These are phyloP conservation scores for Theocolax elegans DNA, from an alignment of 1,140 invertebrate species.

Conservation along the genomic window DNA sequence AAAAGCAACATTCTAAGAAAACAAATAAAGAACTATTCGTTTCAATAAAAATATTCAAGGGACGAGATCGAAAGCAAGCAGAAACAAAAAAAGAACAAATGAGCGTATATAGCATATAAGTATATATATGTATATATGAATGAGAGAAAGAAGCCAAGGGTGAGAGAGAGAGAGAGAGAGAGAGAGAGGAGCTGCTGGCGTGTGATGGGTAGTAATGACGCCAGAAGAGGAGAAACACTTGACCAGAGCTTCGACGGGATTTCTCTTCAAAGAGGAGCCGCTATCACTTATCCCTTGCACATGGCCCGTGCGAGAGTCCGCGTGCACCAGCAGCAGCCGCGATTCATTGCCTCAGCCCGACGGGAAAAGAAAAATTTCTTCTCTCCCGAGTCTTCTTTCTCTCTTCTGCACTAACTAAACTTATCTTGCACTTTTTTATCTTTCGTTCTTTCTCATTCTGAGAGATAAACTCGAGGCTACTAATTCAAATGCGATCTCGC, in stretches of 20 bases:
- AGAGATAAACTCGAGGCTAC: background rate
- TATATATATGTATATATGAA: constrained; percentile 21
- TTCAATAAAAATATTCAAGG: constrained; percentile 16
- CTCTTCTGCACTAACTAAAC: background rate
- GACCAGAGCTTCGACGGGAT: constrained; percentile 46
- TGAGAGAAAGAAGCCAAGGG: background rate
- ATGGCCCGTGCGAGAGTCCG: constrained; percentile 51
- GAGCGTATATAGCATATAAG: background rate
- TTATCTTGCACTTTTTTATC: background rate
- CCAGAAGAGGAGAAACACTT: constrained; percentile 49
- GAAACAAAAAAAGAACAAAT: background rate
- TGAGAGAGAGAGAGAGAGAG: constrained; percentile 1
- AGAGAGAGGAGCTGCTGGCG: background rate
- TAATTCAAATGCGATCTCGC: background rate
- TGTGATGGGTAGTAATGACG: constrained; percentile 29
- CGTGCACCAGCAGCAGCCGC: constrained; percentile 8
- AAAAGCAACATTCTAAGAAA: constrained; percentile 11
- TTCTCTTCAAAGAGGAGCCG: constrained; percentile 53
- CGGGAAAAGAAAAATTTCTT: constrained; percentile 14
- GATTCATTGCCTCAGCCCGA: constrained; percentile 18
- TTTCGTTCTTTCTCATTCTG: background rate
- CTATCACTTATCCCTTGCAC: constrained; percentile 58
- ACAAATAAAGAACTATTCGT: constrained; percentile 19
- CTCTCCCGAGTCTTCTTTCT: background rate
- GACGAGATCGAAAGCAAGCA: constrained; percentile 2